phyloP scores from a whole-genome alignment of 2,888 invertebrate genomes.

The Cheilosia pagana region DNA sequence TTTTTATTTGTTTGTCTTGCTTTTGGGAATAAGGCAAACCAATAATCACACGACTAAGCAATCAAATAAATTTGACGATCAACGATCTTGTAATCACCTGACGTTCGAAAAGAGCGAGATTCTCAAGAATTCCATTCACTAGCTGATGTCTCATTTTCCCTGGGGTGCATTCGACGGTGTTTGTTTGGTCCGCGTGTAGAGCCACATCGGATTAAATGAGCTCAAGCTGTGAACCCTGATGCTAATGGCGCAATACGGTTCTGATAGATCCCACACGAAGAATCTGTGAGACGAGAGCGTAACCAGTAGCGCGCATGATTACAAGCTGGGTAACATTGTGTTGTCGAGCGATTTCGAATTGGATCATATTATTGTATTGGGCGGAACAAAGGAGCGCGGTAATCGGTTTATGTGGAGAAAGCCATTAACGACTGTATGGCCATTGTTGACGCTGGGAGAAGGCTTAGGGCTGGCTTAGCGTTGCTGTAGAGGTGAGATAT shows the following conservation, averaged over 20 bases:
- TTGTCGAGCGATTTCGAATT: conserved; percentile 70
- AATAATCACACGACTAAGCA: conserved; percentile 63
- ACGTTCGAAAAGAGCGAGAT: conserved; percentile 23
- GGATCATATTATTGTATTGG: conserved; percentile 71
- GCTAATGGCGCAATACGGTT: conserved; percentile 58
- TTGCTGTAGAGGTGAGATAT: conserved; percentile 30
- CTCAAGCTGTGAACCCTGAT: conserved; percentile 47
- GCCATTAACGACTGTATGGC: conserved; percentile 63
- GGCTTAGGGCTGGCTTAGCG: conserved; percentile 55
- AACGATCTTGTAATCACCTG: conserved; percentile 75
- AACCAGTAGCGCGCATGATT: conserved; percentile 75
- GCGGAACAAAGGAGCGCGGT: conserved; percentile 64
- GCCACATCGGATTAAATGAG: conserved; percentile 55
- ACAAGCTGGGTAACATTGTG: conserved; percentile 71
- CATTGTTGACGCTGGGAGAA: conserved; percentile 59
- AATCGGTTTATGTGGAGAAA: conserved; percentile 74
- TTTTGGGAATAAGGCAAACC: conserved; percentile 45
- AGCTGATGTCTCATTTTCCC: conserved; percentile 38
- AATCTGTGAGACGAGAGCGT: conserved; percentile 36
- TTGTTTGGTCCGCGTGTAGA: conserved; percentile 38
- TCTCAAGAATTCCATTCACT: conserved; percentile 61
- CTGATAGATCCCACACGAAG: conserved; percentile 68
- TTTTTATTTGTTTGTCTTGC: conserved; percentile 66
- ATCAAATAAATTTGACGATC: conserved; percentile 74
- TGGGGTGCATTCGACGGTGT: conserved; percentile 41